Evolutionary conservation across 2,888 invertebrate genomes (phyloP).

Genomic region (Ellobium chinense): DNA sequence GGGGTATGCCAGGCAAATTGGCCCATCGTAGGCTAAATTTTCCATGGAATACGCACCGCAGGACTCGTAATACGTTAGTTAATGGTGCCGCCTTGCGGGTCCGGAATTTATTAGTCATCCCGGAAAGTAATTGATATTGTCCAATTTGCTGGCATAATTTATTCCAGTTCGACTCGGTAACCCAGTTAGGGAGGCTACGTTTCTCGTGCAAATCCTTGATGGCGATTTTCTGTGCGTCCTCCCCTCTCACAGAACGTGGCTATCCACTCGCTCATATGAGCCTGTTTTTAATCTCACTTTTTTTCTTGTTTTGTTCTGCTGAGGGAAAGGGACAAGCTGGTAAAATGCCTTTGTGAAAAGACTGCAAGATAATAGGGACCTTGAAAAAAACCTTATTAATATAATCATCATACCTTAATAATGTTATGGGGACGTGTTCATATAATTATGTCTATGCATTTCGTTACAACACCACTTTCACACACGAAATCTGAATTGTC

Average conservation of each 20-base stretch:
- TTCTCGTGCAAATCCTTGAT: slow-evolving; percentile 21
- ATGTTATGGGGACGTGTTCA: too few relatives aligned
- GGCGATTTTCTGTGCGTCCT: slow-evolving; percentile 11
- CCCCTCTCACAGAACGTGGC: background rate
- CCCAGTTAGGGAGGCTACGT: slow-evolving; percentile 29
- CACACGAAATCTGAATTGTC: too few relatives aligned
- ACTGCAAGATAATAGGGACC: too few relatives aligned
- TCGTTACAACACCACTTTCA: too few relatives aligned
- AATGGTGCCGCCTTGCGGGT: slow-evolving; percentile 35
- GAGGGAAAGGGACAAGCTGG: background rate
- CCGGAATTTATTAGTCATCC: slow-evolving; percentile 43
- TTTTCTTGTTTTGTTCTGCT: too few relatives aligned
- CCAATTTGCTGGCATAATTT: slow-evolving; percentile 68
- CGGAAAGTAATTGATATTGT: slow-evolving; percentile 46
- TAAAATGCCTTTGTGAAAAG: background rate
- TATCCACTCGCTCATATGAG: slow-evolving; percentile 10
- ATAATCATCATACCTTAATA: too few relatives aligned
- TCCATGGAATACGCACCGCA: slow-evolving; percentile 39
- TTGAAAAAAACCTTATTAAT: too few relatives aligned
- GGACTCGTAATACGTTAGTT: slow-evolving; percentile 47
- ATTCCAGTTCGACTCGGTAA: slow-evolving; percentile 45
- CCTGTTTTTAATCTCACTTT: too few relatives aligned
- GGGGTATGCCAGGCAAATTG: slow-evolving; percentile 38
- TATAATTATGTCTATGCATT: too few relatives aligned
- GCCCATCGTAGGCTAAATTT: slow-evolving; percentile 36